Evolutionary conservation across 2,113 vertebrate species (phyloP).

Genomic region (Gnathonemus echidnorhynchus): DNA sequence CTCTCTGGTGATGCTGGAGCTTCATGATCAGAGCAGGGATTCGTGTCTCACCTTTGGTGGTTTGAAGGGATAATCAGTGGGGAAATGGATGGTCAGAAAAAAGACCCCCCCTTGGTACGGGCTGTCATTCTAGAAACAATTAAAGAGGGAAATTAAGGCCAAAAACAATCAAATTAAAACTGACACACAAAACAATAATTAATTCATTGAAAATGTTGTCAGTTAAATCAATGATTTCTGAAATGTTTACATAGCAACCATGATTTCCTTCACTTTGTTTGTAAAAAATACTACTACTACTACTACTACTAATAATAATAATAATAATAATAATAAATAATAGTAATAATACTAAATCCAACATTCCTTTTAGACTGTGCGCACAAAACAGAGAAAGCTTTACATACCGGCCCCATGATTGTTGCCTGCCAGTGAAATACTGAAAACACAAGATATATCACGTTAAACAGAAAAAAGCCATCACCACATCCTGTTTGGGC

Average conservation of each 20-base stretch:
- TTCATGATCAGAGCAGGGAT: neutral
- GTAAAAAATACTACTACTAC: neutral
- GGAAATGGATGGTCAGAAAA: slow-evolving; percentile 74
- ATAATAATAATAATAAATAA: neutral
- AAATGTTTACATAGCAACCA: neutral
- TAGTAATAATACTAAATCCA: neutral
- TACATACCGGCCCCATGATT: slow-evolving; percentile 73
- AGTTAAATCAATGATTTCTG: neutral
- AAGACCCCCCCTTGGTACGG: slow-evolving; percentile 73
- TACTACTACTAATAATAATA: too few relatives aligned
- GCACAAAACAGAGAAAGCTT: neutral
- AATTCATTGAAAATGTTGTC: neutral
- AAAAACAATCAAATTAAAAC: neutral
- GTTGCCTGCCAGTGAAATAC: slow-evolving; percentile 77
- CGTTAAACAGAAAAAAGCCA: neutral
- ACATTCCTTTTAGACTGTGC: neutral
- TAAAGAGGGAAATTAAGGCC: neutral
- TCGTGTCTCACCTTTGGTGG: slow-evolving; percentile 63
- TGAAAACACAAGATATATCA: slow-evolving; percentile 36
- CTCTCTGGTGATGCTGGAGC: neutral
- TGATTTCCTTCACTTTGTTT: neutral
- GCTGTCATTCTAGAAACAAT: slow-evolving; percentile 60
- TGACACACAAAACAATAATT: neutral
- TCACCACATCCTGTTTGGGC: neutral
- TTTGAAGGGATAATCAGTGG: slow-evolving; percentile 75